Evolutionary conservation across 2,888 invertebrate genomes (phyloP).

Genomic region (Biston stratarius): DNA sequence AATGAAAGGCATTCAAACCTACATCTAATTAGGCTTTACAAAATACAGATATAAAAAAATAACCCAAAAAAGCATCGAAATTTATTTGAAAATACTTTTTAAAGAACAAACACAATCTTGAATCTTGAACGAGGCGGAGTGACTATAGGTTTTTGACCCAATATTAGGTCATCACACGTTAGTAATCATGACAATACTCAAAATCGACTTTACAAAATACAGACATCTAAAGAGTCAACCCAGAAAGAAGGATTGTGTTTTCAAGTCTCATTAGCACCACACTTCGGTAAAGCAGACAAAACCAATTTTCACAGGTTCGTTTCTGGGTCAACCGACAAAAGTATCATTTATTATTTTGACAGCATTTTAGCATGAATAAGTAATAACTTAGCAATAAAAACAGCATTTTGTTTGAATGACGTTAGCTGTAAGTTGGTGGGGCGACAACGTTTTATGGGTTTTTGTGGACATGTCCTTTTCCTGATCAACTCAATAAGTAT

Average conservation of each 20-base stretch:
- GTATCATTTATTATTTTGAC: slow-evolving; percentile 44
- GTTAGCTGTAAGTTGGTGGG: slow-evolving; percentile 32
- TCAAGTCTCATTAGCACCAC: slow-evolving; percentile 23
- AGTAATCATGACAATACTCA: not conserved
- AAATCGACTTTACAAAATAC: slow-evolving; percentile 2
- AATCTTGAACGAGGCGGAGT: not conserved
- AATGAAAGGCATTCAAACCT: no score
- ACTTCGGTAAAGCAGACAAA: slow-evolving; percentile 25
- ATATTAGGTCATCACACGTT: slow-evolving; percentile 8
- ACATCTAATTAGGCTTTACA: not conserved
- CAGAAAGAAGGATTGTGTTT: slow-evolving; percentile 20
- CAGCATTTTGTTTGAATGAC: slow-evolving; percentile 36
- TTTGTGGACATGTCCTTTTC: not conserved
- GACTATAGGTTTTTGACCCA: slow-evolving; percentile 4
- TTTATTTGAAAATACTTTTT: no score
- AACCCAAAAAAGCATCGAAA: no score
- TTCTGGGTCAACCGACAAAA: slow-evolving; percentile 43
- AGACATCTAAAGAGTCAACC: slow-evolving; percentile 11
- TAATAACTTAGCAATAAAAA: slow-evolving; percentile 43
- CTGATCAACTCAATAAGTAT: not conserved
- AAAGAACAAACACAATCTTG: no score
- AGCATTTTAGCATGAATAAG: slow-evolving; percentile 44
- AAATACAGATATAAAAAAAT: not conserved
- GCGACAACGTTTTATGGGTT: slow-evolving; percentile 7
- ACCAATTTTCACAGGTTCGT: slow-evolving; percentile 32